Percentiles rank a stretch among this genome's conserved stretches.
Conservation (phyloP, 2,113 vertebrate species). For the Chaetura pelagica region DNA sequence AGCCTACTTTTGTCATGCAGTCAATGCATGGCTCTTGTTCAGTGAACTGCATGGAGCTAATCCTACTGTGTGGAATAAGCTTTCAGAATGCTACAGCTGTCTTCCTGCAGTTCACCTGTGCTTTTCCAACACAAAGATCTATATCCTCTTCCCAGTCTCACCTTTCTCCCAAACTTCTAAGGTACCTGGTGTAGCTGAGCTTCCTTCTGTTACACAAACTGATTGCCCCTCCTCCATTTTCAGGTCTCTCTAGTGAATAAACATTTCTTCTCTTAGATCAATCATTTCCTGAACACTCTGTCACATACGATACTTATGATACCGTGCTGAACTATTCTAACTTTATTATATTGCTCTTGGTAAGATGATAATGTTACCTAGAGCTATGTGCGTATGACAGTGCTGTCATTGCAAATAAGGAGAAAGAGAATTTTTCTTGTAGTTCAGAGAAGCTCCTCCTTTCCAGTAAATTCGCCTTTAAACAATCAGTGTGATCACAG, state of each 20-base stretch:
- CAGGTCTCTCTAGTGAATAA: neutral
- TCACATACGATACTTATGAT: neutral
- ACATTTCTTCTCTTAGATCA: neutral
- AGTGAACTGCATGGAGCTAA: neutral
- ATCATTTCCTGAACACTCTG: neutral
- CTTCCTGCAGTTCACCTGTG: neutral
- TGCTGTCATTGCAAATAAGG: neutral
- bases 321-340: neutral
- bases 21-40: slow-evolving; percentile 7
- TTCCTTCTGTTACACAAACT: neutral
- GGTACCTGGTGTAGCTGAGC: neutral
- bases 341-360: accelerated
- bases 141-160: neutral
- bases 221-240: neutral
- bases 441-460: neutral
- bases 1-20: neutral
- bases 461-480: neutral
- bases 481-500: neutral
- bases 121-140: slow-evolving; percentile 7
- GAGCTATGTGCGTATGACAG: neutral
- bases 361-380: neutral
- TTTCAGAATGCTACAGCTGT: neutral
- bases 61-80: neutral
- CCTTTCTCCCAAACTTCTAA: neutral
- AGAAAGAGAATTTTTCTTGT: neutral